Conservation (phyloP, 1,140 invertebrate genomes). For the Chironomus striatipennis region DNA sequence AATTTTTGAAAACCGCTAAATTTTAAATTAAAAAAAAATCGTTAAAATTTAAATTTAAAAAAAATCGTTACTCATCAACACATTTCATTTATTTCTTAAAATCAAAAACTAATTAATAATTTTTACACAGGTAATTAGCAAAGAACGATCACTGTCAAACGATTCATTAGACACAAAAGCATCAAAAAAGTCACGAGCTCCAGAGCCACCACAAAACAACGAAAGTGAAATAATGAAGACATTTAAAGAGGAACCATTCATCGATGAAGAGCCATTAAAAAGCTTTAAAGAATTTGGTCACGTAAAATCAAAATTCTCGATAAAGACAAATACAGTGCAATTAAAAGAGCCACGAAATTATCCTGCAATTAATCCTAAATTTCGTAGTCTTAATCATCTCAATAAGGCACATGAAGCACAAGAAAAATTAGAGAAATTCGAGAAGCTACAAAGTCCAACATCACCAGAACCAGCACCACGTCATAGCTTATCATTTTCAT, state of each 20-base stretch:
- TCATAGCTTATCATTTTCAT: constrained; percentile 29
- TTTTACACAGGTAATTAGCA: constrained; percentile 29
- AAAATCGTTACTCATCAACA: too few relatives aligned
- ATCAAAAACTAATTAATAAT: too few relatives aligned
- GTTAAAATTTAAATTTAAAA: too few relatives aligned
- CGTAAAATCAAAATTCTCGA: neutral
- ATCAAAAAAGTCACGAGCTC: constrained; percentile 44
- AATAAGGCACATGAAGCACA: constrained; percentile 37
- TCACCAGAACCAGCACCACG: constrained; percentile 54
- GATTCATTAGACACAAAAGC: constrained; percentile 30
- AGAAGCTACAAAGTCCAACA: constrained; percentile 34
- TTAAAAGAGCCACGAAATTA: constrained; percentile 25
- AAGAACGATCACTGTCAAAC: constrained; percentile 29
- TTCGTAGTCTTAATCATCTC: constrained; percentile 42
- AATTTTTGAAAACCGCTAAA: too few relatives aligned
- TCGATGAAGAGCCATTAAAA: neutral
- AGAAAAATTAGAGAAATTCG: constrained; percentile 32
- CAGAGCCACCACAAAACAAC: constrained; percentile 43
- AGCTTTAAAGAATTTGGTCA: neutral
- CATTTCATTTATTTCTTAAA: too few relatives aligned
- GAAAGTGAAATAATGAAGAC: constrained; percentile 8
- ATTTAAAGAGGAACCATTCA: neutral
- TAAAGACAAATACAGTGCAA: neutral
- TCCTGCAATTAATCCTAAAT: constrained; percentile 48
- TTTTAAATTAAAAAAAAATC: too few relatives aligned